A percentile compares a stretch with the other conserved stretches of the same genome.
phyloP scores from a whole-genome alignment of 2,113 vertebrate species.

The Antechinus stuartii region DNA sequence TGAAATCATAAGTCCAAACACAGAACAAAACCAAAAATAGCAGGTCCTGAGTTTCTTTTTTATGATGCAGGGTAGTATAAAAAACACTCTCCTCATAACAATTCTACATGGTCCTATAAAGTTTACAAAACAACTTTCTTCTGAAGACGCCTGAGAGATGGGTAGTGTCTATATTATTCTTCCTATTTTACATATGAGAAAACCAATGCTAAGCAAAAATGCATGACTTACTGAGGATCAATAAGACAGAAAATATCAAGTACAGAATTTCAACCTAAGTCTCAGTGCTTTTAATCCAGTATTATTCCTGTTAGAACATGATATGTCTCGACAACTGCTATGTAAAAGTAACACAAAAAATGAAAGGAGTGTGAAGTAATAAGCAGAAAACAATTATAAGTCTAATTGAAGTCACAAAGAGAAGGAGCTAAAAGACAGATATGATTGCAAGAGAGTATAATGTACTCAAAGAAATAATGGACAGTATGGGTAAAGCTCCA shows the following conservation, averaged over 20 bases:
- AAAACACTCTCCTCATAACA: not conserved
- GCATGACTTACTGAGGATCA: not conserved
- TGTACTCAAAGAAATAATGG: not conserved
- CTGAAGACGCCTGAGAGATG: not conserved
- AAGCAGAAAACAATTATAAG: not conserved
- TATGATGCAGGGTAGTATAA: not conserved
- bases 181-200: not conserved
- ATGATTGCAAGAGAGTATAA: not conserved
- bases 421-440: not conserved
- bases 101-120: not conserved
- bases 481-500: not conserved
- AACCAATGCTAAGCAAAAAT: not conserved
- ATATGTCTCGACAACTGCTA: not conserved
- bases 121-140: not conserved
- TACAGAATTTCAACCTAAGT: not conserved
- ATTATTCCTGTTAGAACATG: not conserved
- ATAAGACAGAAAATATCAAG: not conserved
- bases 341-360: not conserved
- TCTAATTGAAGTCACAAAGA: not conserved
- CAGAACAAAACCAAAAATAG: not conserved
- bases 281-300: not conserved
- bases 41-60: not conserved
- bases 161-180: not conserved
- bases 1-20: not conserved
- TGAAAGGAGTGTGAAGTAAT: not conserved